A percentile compares a stretch with the other conserved stretches of the same genome.
phyloP scores from a whole-genome alignment of 1,140 invertebrate genomes.

The Phocides pigmalion region DNA sequence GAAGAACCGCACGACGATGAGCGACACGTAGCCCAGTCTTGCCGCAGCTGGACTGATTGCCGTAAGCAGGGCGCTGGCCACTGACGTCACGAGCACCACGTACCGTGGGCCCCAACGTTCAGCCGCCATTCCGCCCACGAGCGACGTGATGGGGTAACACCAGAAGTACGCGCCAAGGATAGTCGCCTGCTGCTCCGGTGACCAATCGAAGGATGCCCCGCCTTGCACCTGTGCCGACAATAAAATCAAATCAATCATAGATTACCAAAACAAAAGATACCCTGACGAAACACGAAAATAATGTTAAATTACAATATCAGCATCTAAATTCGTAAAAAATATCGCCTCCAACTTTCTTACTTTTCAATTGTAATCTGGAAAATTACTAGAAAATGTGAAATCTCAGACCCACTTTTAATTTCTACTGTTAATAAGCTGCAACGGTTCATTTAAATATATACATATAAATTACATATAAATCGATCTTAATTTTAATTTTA shows the following conservation, averaged over 20 bases:
- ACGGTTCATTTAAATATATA: too few species aligned
- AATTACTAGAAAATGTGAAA: too few species aligned
- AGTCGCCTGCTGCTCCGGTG: constrained; percentile 85
- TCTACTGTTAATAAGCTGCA: too few species aligned
- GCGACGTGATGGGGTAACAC: constrained; percentile 84
- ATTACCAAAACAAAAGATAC: too few species aligned
- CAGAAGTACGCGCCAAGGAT: constrained; percentile 89
- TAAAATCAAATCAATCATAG: background rate
- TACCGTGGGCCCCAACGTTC: constrained; percentile 89
- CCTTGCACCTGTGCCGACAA: constrained; percentile 32
- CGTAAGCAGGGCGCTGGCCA: constrained; percentile 88
- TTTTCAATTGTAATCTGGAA: too few species aligned
- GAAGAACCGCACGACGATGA: constrained; percentile 86
- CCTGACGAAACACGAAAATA: too few species aligned
- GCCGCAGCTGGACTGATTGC: constrained; percentile 87
- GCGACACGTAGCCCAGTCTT: constrained; percentile 84
- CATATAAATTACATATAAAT: too few species aligned
- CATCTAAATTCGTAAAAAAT: too few species aligned
- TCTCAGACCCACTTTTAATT: too few species aligned
- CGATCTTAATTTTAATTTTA: too few species aligned
- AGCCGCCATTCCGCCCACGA: constrained; percentile 89
- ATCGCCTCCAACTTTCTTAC: too few species aligned
- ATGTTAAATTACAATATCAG: too few species aligned
- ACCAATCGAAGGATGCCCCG: constrained; percentile 83
- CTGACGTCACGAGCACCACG: constrained; percentile 87